Percentiles rank a stretch among this genome's conserved stretches.
Conservation (phyloP, 2,888 invertebrate species). For the Scaptomyza parva region DNA sequence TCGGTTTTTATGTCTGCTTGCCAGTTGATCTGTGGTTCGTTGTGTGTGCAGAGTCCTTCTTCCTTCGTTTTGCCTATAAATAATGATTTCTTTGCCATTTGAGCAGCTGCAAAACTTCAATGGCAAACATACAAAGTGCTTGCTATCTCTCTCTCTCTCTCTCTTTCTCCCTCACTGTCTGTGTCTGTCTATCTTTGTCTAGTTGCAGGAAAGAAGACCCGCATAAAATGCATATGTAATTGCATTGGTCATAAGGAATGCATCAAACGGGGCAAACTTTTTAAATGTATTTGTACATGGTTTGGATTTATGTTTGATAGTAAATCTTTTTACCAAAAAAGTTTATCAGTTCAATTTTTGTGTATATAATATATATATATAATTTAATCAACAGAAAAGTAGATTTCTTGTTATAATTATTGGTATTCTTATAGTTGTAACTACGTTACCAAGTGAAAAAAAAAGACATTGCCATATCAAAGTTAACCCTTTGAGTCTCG, state of each 20-base stretch:
- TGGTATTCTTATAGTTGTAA: too few species aligned
- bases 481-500: too few species aligned
- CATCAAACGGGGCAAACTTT: conserved; percentile 13
- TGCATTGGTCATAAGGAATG: conserved; percentile 30
- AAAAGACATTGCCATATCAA: too few species aligned
- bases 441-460: too few species aligned
- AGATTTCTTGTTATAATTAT: too few species aligned
- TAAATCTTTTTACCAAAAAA: too few species aligned
- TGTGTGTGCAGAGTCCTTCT: conserved; percentile 8
- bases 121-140: conserved; percentile 16
- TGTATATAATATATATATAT: too few species aligned
- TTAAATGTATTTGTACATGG: background rate
- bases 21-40: conserved; percentile 50
- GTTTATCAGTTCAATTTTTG: too few species aligned
- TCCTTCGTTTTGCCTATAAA: conserved; percentile 56
- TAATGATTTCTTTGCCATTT: conserved; percentile 70
- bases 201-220: conserved; percentile 28
- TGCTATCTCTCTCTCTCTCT: background rate
- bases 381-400: too few species aligned
- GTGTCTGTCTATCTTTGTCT: conserved; percentile 8
- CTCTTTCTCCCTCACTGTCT: background rate
- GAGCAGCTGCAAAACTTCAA: conserved; percentile 41
- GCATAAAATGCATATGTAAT: conserved; percentile 53
- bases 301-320: too few species aligned
- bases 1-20: conserved; percentile 8